Evolutionary conservation across 2,113 vertebrate species (phyloP).

Genomic region (Ochotona princeps): DNA sequence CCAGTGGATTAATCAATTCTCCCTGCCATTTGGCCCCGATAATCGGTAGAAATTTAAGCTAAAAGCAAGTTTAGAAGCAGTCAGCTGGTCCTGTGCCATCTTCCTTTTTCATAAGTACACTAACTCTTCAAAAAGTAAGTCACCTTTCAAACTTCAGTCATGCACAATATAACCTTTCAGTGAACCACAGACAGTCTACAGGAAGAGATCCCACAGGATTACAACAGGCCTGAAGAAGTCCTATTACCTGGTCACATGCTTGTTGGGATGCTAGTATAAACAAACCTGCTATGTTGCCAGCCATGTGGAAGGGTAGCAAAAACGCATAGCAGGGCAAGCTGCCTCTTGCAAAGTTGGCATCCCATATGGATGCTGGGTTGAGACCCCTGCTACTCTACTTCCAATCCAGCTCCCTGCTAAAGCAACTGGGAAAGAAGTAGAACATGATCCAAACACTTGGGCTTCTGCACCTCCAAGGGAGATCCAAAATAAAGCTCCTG

Average conservation of each 20-base stretch:
- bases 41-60: not conserved
- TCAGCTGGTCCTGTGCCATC: not conserved
- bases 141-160: not conserved
- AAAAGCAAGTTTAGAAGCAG: not conserved
- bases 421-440: too few species aligned
- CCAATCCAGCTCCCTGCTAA: too few species aligned
- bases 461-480: too few species aligned
- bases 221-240: too few species aligned
- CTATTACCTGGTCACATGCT: not conserved
- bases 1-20: not conserved
- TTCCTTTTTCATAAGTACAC: not conserved
- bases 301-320: not conserved
- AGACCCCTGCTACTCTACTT: too few species aligned
- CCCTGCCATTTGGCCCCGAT: not conserved
- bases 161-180: not conserved
- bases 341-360: too few species aligned
- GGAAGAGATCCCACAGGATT: not conserved
- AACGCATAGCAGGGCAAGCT: too few species aligned
- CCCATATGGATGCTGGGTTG: too few species aligned
- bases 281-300: not conserved
- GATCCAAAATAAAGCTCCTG: too few species aligned
- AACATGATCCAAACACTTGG: too few species aligned
- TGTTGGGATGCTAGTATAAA: not conserved
- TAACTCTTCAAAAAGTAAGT: not conserved
- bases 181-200: too few species aligned